These are phyloP conservation scores for Saguinus imperator DNA, from an alignment of 2,113 vertebrate species.

Conservation along the genomic window DNA sequence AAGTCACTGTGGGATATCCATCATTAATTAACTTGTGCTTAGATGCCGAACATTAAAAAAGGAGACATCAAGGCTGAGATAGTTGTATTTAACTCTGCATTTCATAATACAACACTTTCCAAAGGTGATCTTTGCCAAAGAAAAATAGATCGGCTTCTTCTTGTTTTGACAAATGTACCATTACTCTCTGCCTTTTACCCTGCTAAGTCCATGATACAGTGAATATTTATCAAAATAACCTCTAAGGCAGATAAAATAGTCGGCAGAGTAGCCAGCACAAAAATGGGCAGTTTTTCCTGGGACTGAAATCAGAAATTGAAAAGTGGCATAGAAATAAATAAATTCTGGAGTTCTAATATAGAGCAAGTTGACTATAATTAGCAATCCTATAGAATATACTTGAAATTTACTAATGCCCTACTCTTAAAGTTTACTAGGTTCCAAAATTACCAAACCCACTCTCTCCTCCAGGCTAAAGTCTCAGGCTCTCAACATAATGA, in stretches of 20 bases:
- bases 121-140: constrained; percentile 2
- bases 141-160: not conserved
- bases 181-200: not conserved
- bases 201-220: not conserved
- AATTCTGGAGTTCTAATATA: not conserved
- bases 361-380: not conserved
- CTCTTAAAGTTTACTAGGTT: not conserved
- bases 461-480: not conserved
- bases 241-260: not conserved
- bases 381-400: not conserved
- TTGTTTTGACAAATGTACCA: not conserved
- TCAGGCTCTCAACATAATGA: not conserved
- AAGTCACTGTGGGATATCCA: constrained; percentile 7
- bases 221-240: not conserved
- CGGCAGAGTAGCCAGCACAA: not conserved
- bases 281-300: not conserved
- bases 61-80: not conserved
- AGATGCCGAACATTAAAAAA: not conserved
- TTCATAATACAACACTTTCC: constrained; percentile 33
- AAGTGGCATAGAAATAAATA: not conserved
- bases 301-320: not conserved
- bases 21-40: constrained; percentile 55
- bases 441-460: not conserved
- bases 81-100: not conserved
- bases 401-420: not conserved